phyloP scores from a whole-genome alignment of 2,113 vertebrate genomes.

The Equus quagga region DNA sequence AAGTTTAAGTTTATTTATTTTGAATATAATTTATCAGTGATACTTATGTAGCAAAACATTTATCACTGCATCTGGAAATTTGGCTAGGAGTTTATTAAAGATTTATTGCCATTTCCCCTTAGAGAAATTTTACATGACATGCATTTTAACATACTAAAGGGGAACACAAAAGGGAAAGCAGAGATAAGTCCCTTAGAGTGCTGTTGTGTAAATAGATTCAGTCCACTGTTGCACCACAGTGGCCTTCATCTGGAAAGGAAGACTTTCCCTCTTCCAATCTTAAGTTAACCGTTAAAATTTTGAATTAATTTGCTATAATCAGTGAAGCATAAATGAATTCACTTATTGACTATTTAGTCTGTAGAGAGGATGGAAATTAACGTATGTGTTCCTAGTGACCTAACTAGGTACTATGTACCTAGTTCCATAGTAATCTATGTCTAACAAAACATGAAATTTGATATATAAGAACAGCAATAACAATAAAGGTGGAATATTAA shows the following conservation, averaged over 20 bases:
- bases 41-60: constrained; percentile 80
- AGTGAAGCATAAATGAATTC: neutral
- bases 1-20: constrained; percentile 82
- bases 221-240: neutral
- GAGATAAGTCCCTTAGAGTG: constrained; percentile 55
- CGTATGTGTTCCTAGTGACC: neutral
- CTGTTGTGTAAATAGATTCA: neutral
- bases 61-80: constrained; percentile 73
- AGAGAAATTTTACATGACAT: constrained; percentile 71
- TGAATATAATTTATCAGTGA: constrained; percentile 82
- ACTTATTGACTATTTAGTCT: constrained; percentile 25
- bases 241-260: constrained; percentile 75
- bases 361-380: neutral
- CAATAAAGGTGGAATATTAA: neutral
- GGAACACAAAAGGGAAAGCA: constrained; percentile 49
- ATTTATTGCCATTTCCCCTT: constrained; percentile 82
- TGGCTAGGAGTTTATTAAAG: constrained; percentile 81
- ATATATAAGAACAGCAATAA: neutral
- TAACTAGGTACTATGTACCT: neutral
- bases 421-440: no score
- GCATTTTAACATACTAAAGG: constrained; percentile 75
- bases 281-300: constrained; percentile 41
- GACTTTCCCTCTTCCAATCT: constrained; percentile 68
- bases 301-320: neutral
- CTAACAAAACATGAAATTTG: neutral